Evolutionary conservation across 2,113 vertebrate species (phyloP), one percentile per base, ranked within the genome.

Genomic region (Salvelinus namaycush): DNA sequence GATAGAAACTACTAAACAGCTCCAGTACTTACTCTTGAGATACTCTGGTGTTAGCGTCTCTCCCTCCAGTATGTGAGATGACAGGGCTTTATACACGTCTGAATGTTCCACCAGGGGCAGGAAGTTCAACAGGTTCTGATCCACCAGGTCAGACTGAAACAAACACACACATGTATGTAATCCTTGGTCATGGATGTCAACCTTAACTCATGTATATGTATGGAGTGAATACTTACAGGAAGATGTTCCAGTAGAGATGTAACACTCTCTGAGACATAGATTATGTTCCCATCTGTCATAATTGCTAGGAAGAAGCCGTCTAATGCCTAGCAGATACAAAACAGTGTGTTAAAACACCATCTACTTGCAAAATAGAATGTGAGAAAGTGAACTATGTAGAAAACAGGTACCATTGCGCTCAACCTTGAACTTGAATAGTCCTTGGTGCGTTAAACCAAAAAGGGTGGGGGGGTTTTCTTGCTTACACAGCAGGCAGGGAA

Each of bases 91-190:
- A 94, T 97, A 98, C 75, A 99, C 94, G 65, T 97, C 96, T 80
- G 98, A 96, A 89, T 99, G 96, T 81, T 99, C 97, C 74, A 95
- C 94, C 85, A 94, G 89, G 69, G 98, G 98, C 88, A 99, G 93
- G 93, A 99, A 99, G 93, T 98, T 98, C 93, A 99, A 94, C 93
- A 99, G 92, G 92, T 97, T 99, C 93, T 99, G 98, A 96, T 99
- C 98, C 91, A 98, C 95, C 89, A 99, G 95, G 93, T 99, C 98
- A 92, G 96, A 97, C 98, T 99, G 88, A 93, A 92, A 92, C 27
- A 89, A 72, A 83, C 1, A 49, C 68, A 81, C 79, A n/a, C 59
- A 62, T 16, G 18, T 22, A 8, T n/a, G 59, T 24, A 2, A 62
- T n/a, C 59, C 59, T 62, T 22, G 59, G 59, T 62, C n/a, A 62